A percentile compares a stretch with the other conserved stretches of the same genome.
These are phyloP conservation scores for Prolemur simus DNA, from an alignment of 2,113 vertebrate species.

Conservation along the genomic window DNA sequence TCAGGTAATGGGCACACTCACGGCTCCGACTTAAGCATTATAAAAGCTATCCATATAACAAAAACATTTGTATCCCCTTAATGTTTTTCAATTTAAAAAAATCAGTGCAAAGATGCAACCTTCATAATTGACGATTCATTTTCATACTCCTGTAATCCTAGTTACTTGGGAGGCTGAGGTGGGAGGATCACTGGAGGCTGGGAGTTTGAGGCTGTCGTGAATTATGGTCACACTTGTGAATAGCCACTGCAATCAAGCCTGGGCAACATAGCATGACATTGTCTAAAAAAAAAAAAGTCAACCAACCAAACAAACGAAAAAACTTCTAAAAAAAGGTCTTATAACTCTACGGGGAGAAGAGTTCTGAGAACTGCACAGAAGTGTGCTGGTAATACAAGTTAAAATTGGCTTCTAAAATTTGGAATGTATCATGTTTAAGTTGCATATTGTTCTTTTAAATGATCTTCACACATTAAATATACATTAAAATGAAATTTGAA, in stretches of 20 bases:
- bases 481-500: not conserved
- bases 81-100: not conserved
- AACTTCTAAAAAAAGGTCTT: not conserved
- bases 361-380: not conserved
- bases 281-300: no score
- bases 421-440: not conserved
- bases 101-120: not conserved
- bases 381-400: not conserved
- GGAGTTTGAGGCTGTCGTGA: no score
- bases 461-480: not conserved
- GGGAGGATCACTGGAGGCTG: no score
- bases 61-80: no score
- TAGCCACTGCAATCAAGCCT: no score
- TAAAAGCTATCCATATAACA: no score
- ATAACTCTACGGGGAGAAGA: not conserved
- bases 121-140: slow-evolving; percentile 34
- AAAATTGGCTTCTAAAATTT: not conserved
- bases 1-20: no score
- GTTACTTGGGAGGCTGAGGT: no score
- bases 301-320: no score
- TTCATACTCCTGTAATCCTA: not conserved
- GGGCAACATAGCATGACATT: no score
- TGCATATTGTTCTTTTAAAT: not conserved
- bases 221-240: no score
- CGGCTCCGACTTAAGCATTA: no score